phyloP scores from a whole-genome alignment of 1,140 invertebrate species.

The Lithobius niger region DNA sequence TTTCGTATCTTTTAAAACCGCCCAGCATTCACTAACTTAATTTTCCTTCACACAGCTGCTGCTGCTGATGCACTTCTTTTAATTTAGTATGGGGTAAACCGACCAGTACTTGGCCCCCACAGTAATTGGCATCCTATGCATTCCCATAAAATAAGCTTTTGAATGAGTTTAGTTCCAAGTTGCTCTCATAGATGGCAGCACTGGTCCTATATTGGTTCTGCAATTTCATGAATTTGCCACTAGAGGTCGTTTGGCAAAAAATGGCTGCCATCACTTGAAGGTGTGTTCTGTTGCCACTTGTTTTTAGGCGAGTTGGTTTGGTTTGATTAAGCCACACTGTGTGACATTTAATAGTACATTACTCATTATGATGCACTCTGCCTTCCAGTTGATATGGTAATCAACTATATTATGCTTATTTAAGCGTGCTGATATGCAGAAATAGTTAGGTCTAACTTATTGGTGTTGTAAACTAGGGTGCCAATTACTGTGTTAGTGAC shows the following conservation, averaged over 20 bases:
- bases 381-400: too few relatives aligned
- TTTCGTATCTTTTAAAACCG: too few relatives aligned
- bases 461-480: background rate
- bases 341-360: too few relatives aligned
- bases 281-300: background rate
- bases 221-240: too few relatives aligned
- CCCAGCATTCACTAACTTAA: too few relatives aligned
- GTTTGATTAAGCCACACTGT: too few relatives aligned
- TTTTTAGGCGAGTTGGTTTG: background rate
- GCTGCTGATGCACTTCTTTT: too few relatives aligned
- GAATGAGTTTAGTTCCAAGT: background rate
- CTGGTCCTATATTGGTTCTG: background rate
- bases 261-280: background rate
- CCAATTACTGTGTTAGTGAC: background rate
- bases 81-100: too few relatives aligned
- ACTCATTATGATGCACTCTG: too few relatives aligned
- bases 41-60: too few relatives aligned
- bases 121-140: background rate
- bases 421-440: background rate
- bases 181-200: background rate
- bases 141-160: background rate
- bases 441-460: too few relatives aligned
- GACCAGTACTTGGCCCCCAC: background rate
- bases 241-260: background rate
- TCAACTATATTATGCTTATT: background rate